Evolutionary conservation across 2,113 vertebrate species (phyloP), one percentile per base, ranked within the genome.

Genomic region (Trochalopteron elliotii): DNA sequence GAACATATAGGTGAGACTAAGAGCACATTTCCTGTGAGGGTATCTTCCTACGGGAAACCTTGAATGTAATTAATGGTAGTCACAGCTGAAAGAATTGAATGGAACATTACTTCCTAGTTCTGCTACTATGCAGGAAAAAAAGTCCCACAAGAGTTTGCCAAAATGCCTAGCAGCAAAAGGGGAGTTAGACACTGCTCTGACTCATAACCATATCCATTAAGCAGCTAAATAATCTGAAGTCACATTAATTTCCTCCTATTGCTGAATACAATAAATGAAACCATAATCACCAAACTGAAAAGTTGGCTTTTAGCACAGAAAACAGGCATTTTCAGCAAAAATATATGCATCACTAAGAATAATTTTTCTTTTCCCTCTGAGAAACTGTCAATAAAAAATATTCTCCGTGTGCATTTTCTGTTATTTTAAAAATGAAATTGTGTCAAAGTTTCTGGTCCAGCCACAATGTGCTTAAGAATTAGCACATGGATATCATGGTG

Each of bases 41-140:
- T 70, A 57, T 90, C 83, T 89, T 96, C 83, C 94, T 92, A 95
- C 61, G 45, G 88, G 94, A 95, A 95, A 88, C 96, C 92, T 94
- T 96, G 93, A 90, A 89, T 81, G 77, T 92, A 90, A 94, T 96
- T 90, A 90, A 78, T 87, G 89, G 72, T 65, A 93, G 92, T 72
- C 86, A 70, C 90, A 93, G 92, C 94, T 94, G 93, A 93, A 96
- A 90, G 80, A 93, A 81, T 87, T 94, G 90, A 94, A 94, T 84
- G 86, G 76, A 96, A 87, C 88, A 53, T 90, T 83, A 82, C 88
- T 96, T 96, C 93, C 90, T 84, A 96, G 91, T 95, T 76, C 87
- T 96, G 90, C 95, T 95, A 78, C 95, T 83, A 88, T 86, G 83
- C 76, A 81, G 83, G 78, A 89, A 90, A 83, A 88, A 94, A 80